phyloP scores from a whole-genome alignment of 2,113 vertebrate species.

The Caranx melampygus region DNA sequence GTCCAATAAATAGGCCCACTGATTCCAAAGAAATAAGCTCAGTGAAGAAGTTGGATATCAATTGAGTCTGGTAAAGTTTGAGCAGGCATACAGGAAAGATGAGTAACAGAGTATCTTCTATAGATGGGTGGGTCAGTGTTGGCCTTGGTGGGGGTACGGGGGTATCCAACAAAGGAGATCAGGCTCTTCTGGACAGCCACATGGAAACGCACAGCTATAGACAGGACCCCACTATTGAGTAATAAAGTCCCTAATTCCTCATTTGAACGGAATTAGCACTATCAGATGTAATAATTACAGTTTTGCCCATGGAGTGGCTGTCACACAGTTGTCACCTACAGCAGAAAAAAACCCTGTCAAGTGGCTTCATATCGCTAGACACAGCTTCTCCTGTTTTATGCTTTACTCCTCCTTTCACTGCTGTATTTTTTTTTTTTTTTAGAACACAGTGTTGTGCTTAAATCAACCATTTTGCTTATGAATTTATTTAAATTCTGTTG shows the following conservation, averaged over 20 bases:
- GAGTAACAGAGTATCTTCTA: neutral
- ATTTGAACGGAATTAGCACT: neutral
- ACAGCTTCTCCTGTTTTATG: neutral
- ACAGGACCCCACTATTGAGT: neutral
- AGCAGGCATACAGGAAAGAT: neutral
- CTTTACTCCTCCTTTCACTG: neutral
- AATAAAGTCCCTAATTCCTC: neutral
- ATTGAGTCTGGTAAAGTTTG: neutral
- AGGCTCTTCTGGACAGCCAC: neutral
- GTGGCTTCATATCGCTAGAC: neutral
- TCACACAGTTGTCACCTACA: neutral
- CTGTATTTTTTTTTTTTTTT: neutral
- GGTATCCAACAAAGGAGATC: neutral
- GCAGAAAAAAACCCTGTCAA: neutral
- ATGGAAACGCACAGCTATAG: neutral
- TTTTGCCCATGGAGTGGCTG: too few relatives aligned
- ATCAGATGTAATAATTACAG: neutral
- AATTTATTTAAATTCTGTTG: slow-evolving; percentile 22
- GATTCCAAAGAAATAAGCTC: neutral
- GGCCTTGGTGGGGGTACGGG: neutral
- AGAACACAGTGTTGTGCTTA: neutral
- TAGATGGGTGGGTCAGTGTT: neutral
- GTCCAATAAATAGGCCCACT: neutral
- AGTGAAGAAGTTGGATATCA: neutral
- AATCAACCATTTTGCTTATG: slow-evolving; percentile 20